Evolutionary conservation across 1,140 invertebrate genomes (phyloP).

Genomic region (Subanguina moxae): DNA sequence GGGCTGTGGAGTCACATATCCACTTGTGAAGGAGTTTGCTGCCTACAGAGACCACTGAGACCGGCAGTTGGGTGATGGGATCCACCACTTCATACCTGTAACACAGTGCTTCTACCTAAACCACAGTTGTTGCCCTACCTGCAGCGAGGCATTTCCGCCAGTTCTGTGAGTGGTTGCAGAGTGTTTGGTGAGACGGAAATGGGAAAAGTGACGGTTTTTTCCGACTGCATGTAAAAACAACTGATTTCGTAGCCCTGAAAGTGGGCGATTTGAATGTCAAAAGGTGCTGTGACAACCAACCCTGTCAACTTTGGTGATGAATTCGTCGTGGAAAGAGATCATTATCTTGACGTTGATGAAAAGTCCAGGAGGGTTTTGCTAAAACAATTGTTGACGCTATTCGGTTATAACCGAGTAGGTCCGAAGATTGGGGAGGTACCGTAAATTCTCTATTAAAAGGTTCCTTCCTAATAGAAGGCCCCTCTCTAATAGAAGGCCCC

Average conservation of each 20-base stretch:
- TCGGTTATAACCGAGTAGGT: no score
- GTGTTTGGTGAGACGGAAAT: conserved; percentile 47
- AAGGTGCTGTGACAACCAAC: conserved; percentile 2
- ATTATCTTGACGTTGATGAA: conserved; percentile 55
- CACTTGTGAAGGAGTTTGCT: conserved; percentile 52
- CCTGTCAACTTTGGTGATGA: conserved; percentile 51
- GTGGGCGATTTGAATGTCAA: background rate
- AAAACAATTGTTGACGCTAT: background rate
- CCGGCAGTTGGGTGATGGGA: conserved; percentile 44
- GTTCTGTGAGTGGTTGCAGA: conserved; percentile 50
- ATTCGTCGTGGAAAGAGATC: conserved; percentile 56
- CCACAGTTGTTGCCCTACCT: no score
- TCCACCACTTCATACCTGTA: conserved; percentile 54
- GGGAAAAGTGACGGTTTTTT: conserved; percentile 58
- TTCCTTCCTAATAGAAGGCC: no score
- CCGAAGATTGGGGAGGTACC: no score
- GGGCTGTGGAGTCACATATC: conserved; percentile 52
- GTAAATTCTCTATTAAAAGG: no score
- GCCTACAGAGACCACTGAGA: conserved; percentile 54
- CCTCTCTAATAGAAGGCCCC: no score
- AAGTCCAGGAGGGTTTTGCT: conserved; percentile 53
- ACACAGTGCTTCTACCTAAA: conserved; percentile 55
- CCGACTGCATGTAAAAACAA: conserved; percentile 36
- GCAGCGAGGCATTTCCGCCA: conserved; percentile 57
- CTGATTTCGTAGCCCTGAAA: conserved; percentile 27